Base-by-base conservation (phyloP, 2,888 invertebrate genomes). In the Lasioglossum vierecki region DNA sequence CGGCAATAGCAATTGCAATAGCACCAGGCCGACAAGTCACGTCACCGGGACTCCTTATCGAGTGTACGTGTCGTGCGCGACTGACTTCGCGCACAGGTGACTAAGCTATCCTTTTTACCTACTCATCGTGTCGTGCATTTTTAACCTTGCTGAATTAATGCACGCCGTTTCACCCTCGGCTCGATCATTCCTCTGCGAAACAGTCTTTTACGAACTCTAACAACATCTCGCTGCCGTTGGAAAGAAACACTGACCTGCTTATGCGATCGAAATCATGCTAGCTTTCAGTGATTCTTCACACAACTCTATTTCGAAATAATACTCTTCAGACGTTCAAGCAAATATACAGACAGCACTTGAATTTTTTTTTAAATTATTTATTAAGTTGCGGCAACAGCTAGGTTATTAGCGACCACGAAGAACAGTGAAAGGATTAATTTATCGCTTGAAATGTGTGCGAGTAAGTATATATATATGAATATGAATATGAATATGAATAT, bases 41-140 rank as follows among this genome's bases (percentile, higher is more conserved):
- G 80, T 90, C 88, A 89, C 79, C 66, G 76, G 72, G 82, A n/a
- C 83, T 79, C 82, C 86, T 90, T 90, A 90, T 90, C 85, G 83
- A 85, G 81, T 80, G 77, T 66, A 66, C 79, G 73, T 86, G 82
- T 71, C 85, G 87, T 82, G 89, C 79, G 79, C 79, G 79, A 68
- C 82, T 81, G 66, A 49, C 83, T 44, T 71, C 80, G 26, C 63
- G 85, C 78, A 72, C 82, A 73, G 86, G 86, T 91, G 89, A 90
- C 92, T 91, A 89, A 92, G 91, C 91, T 86, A 90, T 89, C 82
- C 89, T 88, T 85, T 83, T 86, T 84, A 83, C 82, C 86, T 79
- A 87, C 71, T 89, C 89, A 82, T 84, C 84, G 84, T 80, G 82
- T 82, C 82, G 82, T 82, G 82, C 74, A 74, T 81, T 82, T 80